Conservation (phyloP, 2,888 invertebrate species). For the Nymphalis urticae region DNA sequence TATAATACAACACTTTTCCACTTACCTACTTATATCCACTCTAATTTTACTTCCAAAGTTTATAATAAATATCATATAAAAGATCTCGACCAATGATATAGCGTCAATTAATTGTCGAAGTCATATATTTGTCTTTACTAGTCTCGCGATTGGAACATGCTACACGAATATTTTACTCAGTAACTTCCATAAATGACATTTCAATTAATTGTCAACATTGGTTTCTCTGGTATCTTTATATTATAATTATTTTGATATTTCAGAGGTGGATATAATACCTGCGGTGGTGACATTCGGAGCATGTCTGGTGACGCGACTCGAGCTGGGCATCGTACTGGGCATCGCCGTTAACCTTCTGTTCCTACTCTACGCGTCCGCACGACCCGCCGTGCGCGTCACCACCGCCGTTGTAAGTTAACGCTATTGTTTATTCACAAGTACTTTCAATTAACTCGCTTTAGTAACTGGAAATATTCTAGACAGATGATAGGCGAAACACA, state of each 20-base stretch:
- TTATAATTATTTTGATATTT: conserved; percentile 38
- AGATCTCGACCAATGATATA: too few species aligned
- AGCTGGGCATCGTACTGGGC: conserved; percentile 93
- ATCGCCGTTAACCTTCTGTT: conserved; percentile 90
- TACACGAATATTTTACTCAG: too few species aligned
- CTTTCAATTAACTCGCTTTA: too few species aligned
- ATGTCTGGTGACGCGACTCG: conserved; percentile 90
- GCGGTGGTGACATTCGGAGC: conserved; percentile 90
- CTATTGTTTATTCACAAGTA: neutral
- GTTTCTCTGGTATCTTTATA: neutral
- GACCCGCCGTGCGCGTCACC: conserved; percentile 89
- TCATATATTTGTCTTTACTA: neutral
- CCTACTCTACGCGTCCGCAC: conserved; percentile 90
- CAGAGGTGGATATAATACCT: conserved; percentile 93
- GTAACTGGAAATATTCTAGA: too few species aligned
- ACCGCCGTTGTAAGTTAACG: conserved; percentile 78
- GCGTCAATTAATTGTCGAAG: too few species aligned
- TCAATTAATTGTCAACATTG: too few species aligned
- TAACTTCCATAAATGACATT: too few species aligned
- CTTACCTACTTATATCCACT: too few species aligned
- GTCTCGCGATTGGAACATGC: neutral
- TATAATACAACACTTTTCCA: too few species aligned
- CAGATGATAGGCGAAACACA: too few species aligned
- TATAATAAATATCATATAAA: neutral
- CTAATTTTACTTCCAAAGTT: too few species aligned